Base-by-base conservation (phyloP, 2,113 vertebrate species). In the Scortum barcoo region DNA sequence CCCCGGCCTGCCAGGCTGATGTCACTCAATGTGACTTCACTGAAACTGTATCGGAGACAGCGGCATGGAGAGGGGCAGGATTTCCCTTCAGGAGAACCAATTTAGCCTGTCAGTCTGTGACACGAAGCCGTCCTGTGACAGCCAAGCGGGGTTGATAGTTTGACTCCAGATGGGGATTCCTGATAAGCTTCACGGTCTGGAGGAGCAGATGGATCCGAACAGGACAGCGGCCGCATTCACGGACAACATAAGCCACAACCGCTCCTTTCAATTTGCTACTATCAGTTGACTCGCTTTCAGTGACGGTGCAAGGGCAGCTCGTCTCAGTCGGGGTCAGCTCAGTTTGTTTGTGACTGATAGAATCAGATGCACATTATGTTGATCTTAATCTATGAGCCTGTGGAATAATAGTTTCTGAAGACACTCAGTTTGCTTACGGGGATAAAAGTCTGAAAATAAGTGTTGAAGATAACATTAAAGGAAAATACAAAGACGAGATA, bases 111-210 rank as follows among this genome's bases (percentile, higher is more conserved):
- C 78, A 66, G 38, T 70, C 69, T 51, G 28, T 65, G 74, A 84
- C 81, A 73, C 0, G 1, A 63, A 74, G 62, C 74, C 61, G 58
- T 56, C 40, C 24, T 57, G 54, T 36, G 50, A 54, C 79, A 78
- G 70, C 80, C 80, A 81, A 78, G 68, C 42, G 7, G n/a, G 56
- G 42, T 42, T 75, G 72, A 46, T 53, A 57, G 87, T 78, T 81
- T 84, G 72, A 26, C 74, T 76, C 50, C 36, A 65, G 72, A 87
- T 74, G 58, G 38, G 42, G 75, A 77, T 58, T 84, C 56, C 71
- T 57, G 76, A 87, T 80, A 84, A 76, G 22, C 19, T 17, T 17
- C 3, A 28, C 57, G 19, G 72, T 51, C 58, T 38, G 22, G 22
- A 58, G 58, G 42, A 48, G 50, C 30, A 36, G 42, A 70, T 44